Conservation (phyloP, 2,888 invertebrate species). For the Dynastes grantii region DNA sequence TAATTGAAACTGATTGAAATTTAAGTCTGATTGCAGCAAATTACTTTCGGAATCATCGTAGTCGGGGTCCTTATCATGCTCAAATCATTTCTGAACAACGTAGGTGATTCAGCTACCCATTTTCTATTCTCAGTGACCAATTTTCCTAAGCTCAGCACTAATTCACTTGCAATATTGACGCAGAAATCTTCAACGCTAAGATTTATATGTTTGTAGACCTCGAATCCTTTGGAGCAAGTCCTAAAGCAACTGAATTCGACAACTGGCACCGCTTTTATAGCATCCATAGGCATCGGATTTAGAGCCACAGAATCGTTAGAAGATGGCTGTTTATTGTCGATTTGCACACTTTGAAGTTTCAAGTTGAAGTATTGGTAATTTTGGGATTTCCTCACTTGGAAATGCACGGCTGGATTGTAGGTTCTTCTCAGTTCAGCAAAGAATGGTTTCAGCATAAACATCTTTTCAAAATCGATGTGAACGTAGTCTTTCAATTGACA, state of each 20-base stretch:
- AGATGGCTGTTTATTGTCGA: slow-evolving; percentile 76
- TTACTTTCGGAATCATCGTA: slow-evolving; percentile 68
- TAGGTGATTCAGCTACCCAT: slow-evolving; percentile 74
- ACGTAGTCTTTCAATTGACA: slow-evolving; percentile 86
- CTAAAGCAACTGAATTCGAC: slow-evolving; percentile 75
- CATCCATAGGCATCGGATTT: slow-evolving; percentile 71
- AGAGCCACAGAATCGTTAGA: slow-evolving; percentile 62
- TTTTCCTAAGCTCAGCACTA: slow-evolving; percentile 77
- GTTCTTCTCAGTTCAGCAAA: slow-evolving; percentile 84
- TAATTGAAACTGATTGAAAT: background rate
- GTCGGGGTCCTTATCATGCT: slow-evolving; percentile 76
- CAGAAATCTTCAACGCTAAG: slow-evolving; percentile 79
- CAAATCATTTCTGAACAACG: slow-evolving; percentile 69
- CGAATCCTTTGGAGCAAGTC: slow-evolving; percentile 72
- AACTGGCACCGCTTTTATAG: slow-evolving; percentile 75
- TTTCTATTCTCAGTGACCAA: slow-evolving; percentile 74
- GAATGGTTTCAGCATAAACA: slow-evolving; percentile 91
- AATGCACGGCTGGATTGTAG: slow-evolving; percentile 83
- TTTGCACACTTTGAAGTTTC: slow-evolving; percentile 79
- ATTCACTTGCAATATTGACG: slow-evolving; percentile 81
- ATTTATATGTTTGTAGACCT: slow-evolving; percentile 77
- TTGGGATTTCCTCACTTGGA: slow-evolving; percentile 81
- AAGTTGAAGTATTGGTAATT: slow-evolving; percentile 79
- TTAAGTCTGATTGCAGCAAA: background rate
- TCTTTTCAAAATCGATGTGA: slow-evolving; percentile 85